Base-by-base conservation (phyloP, 2,888 invertebrate species). In the Trissolcus brochymenae region DNA sequence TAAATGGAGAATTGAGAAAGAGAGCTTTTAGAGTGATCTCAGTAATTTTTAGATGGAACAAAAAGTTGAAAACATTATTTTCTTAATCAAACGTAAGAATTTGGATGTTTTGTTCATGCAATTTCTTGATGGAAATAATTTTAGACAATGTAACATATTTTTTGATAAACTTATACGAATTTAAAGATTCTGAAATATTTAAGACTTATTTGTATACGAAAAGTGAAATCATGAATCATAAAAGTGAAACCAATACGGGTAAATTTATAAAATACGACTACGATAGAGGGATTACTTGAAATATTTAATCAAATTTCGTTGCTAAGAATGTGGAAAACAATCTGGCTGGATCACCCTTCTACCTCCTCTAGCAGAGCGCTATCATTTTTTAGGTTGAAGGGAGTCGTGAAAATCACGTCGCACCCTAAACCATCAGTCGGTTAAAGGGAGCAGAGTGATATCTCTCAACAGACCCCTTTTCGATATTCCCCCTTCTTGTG, bases 381-480 rank as follows among this genome's bases (percentile, higher is more conserved):
- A 79, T 83, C 86, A 86, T 87, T 87, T 87, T 87, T 87, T 87
- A 87, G 84, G 82, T 84, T 61, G 68, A 76, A 73, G 79, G 82
- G 82, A 81, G 78, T 66, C 79, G 82, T 81, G 82, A 79, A 84
- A 85, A 86, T 85, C 85, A 84, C 83, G 82, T 82, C 82, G 82
- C 82, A 81, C 83, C 82, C 84, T 77, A 80, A 78, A 81, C 78
- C 81, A 79, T 81, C 81, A 81, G 76, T 66, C 78, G 77, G 76
- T 76, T 78, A 78, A 78, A 74, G 80, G 76, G 81, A 79, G 68
- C 70, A 78, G 35, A 35, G 79, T 83, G 81, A 83, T 84, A 75
- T 82, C 81, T 81, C 79, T 79, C 70, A 64, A 75, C 79, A 76
- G 79, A 81, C 81, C 82, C 83, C 81, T 81, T 83, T 80, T 76